Percentiles rank a stretch among this genome's conserved stretches.
These are phyloP conservation scores for Pachyuromys duprasi DNA, from an alignment of 2,797 vertebrate genomes.

Conservation along the genomic window DNA sequence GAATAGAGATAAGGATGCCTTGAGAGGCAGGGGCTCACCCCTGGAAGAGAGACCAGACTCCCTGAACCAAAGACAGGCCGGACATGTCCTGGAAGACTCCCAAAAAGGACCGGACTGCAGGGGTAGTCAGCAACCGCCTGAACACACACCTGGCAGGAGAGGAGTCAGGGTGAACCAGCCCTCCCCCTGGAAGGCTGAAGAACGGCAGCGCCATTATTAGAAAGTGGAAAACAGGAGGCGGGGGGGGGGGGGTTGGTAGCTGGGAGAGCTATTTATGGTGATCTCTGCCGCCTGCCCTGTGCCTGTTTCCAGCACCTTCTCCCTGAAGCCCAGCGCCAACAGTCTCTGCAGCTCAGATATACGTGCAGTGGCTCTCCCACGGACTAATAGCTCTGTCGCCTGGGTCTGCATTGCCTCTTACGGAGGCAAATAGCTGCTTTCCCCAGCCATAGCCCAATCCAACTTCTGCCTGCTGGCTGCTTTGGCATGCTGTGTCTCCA, in stretches of 20 bases:
- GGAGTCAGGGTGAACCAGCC: slow-evolving; percentile 36
- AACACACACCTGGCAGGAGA: background rate
- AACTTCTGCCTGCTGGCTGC: background rate
- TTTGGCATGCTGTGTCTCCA: background rate
- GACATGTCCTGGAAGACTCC: background rate
- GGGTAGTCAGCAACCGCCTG: background rate
- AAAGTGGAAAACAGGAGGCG: slow-evolving; percentile 40
- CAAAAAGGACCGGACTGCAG: background rate
- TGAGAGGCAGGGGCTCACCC: background rate
- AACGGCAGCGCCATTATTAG: slow-evolving; percentile 69
- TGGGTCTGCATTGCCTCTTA: background rate
- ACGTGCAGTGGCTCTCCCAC: background rate
- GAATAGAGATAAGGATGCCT: background rate
- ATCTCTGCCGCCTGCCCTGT: background rate
- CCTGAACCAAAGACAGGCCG: background rate
- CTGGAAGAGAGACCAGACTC: background rate
- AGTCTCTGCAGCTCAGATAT: background rate
- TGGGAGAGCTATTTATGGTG: slow-evolving; percentile 72
- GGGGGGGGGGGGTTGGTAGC: background rate
- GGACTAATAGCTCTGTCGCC: background rate
- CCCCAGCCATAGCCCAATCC: background rate
- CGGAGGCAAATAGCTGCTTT: background rate
- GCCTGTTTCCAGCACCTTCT: background rate
- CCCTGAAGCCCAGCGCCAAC: background rate
- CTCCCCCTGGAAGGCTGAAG: background rate